Base-by-base conservation (phyloP, 2,797 vertebrate genomes). In the Menidia menidia region DNA sequence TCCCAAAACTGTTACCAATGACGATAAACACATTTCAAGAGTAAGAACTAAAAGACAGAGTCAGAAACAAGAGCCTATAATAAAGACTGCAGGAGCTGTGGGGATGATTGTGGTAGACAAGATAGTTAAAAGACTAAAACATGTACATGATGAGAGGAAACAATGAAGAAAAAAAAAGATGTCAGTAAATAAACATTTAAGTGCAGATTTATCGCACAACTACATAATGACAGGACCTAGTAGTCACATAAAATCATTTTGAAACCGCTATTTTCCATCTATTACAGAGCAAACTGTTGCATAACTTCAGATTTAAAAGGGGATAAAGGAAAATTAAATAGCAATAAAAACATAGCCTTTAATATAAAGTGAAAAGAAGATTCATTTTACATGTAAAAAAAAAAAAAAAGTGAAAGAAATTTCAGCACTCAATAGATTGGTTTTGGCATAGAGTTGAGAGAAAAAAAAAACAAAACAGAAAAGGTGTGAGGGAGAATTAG, bases 281-380 rank as follows among this genome's bases (percentile, higher is more conserved):
- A 70, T 68, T 65, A 80, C 64, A 63, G 79, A 75, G 74, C 73
- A 80, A 77, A 80, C 57, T 44, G 78, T 77, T 78, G 86, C 77
- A 69, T 57, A 55, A 73, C 18, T 50, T 65, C 1, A 0, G 54
- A 73, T 86, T 88, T 75, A 73, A 77, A 77, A 68, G 16, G 57
- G 81, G 62, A 19, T 75, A 61, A 71, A 69, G 64, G 65, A 68
- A 77, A 85, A 89, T 87, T 84, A 88, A 91, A 91, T 82, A 88
- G 75, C 85, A 84, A 84, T 83, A 87, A 90, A 90, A 88, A 86
- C 64, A 65, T 63, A 83, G 79, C 82, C 79, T 90, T 86, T 88
- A 84, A 85, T 85, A 86, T 87, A 87, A 90, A 90, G 84, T 88
- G 81, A 90, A 84, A 87, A 85, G 75, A 85, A 71, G 52, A 87